Evolutionary conservation across 1,140 invertebrate species (phyloP), one percentile per base, ranked within the genome.

Genomic region (Ostrea edulis): DNA sequence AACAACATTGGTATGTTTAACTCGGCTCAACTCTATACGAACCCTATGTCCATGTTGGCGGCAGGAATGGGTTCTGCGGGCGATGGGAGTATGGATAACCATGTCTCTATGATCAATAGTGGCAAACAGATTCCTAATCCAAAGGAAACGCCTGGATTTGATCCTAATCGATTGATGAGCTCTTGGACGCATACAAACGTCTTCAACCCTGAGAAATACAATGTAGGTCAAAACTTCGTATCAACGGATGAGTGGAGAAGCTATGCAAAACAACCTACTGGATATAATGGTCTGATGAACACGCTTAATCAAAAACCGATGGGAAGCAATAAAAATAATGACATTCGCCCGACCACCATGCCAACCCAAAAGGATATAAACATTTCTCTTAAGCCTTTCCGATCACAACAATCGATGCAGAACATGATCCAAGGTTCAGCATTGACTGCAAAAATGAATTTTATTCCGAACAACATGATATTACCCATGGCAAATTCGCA

Each of bases 121-220:
- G 29, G 9, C 51, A 17, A 22, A 25, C 7, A 84, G 20, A n/a
- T 11, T 20, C 8, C n/a, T 11, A 58, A 84, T 14, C 14, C n/a
- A 12, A 25, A 5, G 25, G n/a, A 17, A 4, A 22, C 53, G 8
- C 29, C 25, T 77, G 25, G 68, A 14, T 89, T 89, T 85, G 83
- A 89, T 52, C 88, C 88, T 20, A 84, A 89, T 85, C 55, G 53
- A 85, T 58, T 89, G 2, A 89, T 89, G 88, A 83, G 86, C 44
- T 87, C 82, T 29, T 53, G 17, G 68, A 54, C 11, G 62, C 65
- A 29, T 62, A 86, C 20, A 65, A 82, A 55, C 81, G 53, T 14
- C 14, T 71, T 85, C 20, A 86, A 84, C 14, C 65, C 88, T 2
- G 84, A 62, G 8, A 65, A 71, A 35, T 89, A 85, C 53, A 62